These are phyloP conservation scores for Rhodeus uyekii DNA, from an alignment of 2,797 vertebrate species.

Conservation along the genomic window DNA sequence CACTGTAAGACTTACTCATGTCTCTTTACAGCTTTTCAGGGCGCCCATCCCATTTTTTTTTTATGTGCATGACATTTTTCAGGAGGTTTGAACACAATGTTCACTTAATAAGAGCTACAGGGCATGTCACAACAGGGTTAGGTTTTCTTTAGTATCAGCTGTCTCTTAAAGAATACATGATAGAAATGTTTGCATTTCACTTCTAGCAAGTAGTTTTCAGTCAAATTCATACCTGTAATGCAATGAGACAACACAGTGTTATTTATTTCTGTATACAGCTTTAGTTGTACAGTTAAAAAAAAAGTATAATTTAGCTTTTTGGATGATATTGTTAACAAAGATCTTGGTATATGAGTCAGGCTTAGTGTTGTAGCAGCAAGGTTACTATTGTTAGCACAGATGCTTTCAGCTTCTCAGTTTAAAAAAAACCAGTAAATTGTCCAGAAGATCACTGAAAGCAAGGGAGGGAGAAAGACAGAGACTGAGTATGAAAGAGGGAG, in stretches of 20 bases:
- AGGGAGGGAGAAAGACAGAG: background rate
- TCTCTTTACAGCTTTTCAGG: background rate
- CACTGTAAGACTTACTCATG: background rate
- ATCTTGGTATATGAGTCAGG: background rate
- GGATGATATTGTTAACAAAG: background rate
- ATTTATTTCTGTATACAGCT: background rate
- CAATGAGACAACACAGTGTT: background rate
- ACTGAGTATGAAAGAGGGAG: background rate
- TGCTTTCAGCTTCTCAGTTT: constrained; percentile 27
- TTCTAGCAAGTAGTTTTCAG: background rate
- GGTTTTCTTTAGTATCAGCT: background rate
- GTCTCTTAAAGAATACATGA: background rate
- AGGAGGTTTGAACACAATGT: background rate
- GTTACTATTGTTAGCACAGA: background rate
- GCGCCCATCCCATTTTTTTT: background rate
- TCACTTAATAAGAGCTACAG: background rate
- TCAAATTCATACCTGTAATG: background rate
- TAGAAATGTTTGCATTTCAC: background rate
- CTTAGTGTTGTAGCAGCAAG: background rate
- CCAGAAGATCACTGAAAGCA: background rate
- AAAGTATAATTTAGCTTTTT: background rate
- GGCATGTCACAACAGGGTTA: background rate
- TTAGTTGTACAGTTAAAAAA: background rate
- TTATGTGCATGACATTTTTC: background rate
- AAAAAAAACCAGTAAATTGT: constrained; percentile 1